Evolutionary conservation across 1,140 invertebrate species (phyloP).

Genomic region (Cotesia vestalis): DNA sequence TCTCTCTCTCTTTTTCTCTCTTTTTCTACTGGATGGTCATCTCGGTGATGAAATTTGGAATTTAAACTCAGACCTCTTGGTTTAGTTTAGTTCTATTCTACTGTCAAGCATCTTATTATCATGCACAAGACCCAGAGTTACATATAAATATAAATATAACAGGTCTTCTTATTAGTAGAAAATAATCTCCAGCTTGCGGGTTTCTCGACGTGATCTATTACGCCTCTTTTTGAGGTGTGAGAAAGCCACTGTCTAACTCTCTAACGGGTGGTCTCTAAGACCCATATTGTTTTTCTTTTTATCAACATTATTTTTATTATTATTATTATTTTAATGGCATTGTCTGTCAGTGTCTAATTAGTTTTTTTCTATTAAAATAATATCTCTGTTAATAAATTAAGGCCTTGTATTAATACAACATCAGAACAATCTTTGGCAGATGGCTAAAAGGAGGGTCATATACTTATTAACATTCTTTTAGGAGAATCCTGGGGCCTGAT

Average conservation of each 20-base stretch:
- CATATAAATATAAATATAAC: background rate
- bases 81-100: conserved; percentile 9
- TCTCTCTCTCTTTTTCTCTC: conserved; percentile 31
- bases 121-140: conserved; percentile 13
- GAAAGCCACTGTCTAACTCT: conserved; percentile 16
- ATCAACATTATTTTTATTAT: background rate
- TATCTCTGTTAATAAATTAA: too few relatives aligned
- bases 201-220: background rate
- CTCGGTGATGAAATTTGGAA: background rate
- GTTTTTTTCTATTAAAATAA: too few relatives aligned
- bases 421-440: too few relatives aligned
- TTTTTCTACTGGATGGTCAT: conserved; percentile 4
- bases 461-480: conserved; percentile 49
- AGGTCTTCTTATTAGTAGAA: conserved; percentile 33
- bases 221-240: conserved; percentile 28
- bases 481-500: conserved; percentile 43
- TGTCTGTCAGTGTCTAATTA: background rate
- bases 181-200: conserved; percentile 27
- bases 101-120: background rate
- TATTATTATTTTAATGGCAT: background rate
- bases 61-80: conserved; percentile 6
- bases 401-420: too few relatives aligned
- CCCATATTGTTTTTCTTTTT: background rate
- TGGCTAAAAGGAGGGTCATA: conserved; percentile 5
- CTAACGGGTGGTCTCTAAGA: conserved; percentile 28